Evolutionary conservation across 2,888 invertebrate genomes (phyloP).

Genomic region (Eumacrocentrus americanus): DNA sequence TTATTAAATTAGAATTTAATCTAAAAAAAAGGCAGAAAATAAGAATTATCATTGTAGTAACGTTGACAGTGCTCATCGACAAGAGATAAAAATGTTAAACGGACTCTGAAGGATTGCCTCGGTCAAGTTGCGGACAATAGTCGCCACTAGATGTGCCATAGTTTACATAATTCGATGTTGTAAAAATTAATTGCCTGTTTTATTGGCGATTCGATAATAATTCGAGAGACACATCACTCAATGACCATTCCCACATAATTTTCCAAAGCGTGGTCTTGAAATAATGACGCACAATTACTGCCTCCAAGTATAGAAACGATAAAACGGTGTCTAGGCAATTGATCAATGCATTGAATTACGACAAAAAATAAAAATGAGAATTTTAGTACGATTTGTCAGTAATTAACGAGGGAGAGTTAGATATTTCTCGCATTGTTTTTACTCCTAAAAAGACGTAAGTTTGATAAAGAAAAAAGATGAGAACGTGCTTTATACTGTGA

Average conservation of each 20-base stretch:
- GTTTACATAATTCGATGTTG: slow-evolving; percentile 36
- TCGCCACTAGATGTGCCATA: slow-evolving; percentile 49
- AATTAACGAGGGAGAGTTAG: no score
- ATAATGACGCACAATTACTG: slow-evolving; percentile 28
- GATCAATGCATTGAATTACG: no score
- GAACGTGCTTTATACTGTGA: neutral
- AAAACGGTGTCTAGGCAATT: slow-evolving; percentile 2
- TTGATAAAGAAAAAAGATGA: neutral
- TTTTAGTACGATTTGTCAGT: no score
- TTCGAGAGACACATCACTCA: neutral
- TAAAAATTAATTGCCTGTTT: slow-evolving; percentile 9
- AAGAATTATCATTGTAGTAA: neutral
- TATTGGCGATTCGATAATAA: slow-evolving; percentile 2
- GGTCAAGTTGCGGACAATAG: slow-evolving; percentile 25
- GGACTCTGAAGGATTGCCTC: slow-evolving; percentile 9
- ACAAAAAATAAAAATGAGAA: no score
- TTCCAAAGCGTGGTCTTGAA: slow-evolving; percentile 7
- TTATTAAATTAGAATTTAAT: slow-evolving; percentile 7
- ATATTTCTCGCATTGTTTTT: no score
- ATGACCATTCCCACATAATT: no score
- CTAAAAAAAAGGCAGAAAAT: neutral
- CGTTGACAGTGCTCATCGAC: neutral
- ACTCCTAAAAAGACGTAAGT: no score
- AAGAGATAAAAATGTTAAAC: neutral
- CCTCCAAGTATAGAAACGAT: slow-evolving; percentile 20